phyloP scores from a whole-genome alignment of 2,888 invertebrate genomes.

The Chironomus tentans region DNA sequence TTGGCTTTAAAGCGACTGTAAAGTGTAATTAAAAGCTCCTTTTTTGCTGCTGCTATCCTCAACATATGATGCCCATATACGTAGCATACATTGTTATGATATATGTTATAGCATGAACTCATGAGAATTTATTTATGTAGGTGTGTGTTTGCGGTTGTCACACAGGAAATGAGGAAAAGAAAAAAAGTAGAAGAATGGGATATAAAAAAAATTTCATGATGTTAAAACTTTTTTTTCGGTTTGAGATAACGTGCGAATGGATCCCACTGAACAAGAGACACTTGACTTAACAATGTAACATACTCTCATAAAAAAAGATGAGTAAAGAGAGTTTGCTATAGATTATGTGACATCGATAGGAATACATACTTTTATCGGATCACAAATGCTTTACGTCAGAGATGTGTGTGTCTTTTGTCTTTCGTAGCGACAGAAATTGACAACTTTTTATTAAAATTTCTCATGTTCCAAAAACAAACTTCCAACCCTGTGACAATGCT shows the following conservation, averaged over 20 bases:
- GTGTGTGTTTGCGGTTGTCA: background rate
- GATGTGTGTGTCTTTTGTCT: no score
- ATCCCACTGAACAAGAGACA: background rate
- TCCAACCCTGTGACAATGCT: background rate
- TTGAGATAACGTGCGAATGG: no score
- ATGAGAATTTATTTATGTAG: background rate
- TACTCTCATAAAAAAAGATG: background rate
- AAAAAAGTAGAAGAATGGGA: background rate
- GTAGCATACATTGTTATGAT: background rate
- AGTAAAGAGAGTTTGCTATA: background rate
- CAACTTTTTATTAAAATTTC: no score
- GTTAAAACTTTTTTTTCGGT: no score
- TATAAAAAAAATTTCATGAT: no score
- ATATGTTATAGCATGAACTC: background rate
- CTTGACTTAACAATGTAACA: background rate
- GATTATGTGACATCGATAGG: background rate
- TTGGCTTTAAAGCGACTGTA: conserved; percentile 16
- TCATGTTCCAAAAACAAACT: no score
- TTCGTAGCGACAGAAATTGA: no score
- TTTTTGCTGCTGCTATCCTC: background rate
- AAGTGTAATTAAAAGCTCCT: conserved; percentile 20
- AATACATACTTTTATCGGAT: background rate
- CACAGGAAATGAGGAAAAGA: background rate
- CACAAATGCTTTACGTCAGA: no score
- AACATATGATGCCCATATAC: background rate